phyloP scores from a whole-genome alignment of 2,888 invertebrate species.

The Xanthorhoe spadicearia region DNA sequence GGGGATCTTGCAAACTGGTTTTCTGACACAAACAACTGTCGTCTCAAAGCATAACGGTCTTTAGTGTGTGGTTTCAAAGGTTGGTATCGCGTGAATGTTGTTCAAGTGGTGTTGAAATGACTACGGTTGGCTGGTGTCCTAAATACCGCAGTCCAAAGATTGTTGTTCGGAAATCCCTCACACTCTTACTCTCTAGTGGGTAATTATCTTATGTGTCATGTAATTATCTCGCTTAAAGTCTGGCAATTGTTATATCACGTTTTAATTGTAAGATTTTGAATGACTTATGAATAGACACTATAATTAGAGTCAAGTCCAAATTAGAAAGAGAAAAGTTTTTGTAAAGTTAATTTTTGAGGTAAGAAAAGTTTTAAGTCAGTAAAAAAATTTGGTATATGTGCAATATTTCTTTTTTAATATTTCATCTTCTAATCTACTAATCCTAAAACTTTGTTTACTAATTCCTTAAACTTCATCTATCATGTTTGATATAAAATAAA shows the following conservation, averaged over 20 bases:
- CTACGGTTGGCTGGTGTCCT: constrained; percentile 66
- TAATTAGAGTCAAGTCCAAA: too few species aligned
- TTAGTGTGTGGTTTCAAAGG: constrained; percentile 48
- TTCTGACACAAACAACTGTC: constrained; percentile 40
- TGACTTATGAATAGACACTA: background rate
- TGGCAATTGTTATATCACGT: background rate
- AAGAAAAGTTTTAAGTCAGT: too few species aligned
- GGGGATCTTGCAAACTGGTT: constrained; percentile 49
- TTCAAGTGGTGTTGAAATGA: constrained; percentile 60
- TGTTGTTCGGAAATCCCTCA: constrained; percentile 60
- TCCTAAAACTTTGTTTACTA: too few species aligned
- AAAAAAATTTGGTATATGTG: too few species aligned
- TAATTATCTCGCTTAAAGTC: background rate
- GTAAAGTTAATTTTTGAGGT: too few species aligned
- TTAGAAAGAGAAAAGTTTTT: too few species aligned
- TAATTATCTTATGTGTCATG: constrained; percentile 5
- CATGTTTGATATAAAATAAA: too few species aligned
- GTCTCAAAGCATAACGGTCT: constrained; percentile 41
- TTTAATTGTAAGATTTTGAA: background rate
- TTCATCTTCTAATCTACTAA: too few species aligned
- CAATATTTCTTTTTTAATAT: too few species aligned
- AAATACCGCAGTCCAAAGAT: constrained; percentile 67
- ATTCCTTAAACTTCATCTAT: too few species aligned
- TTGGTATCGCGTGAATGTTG: constrained; percentile 50
- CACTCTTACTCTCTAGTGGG: constrained; percentile 40